A percentile compares a stretch with the other conserved stretches of the same genome.
These are phyloP conservation scores for Neuroscelio doddi DNA, from an alignment of 2,888 invertebrate species.

Conservation along the genomic window DNA sequence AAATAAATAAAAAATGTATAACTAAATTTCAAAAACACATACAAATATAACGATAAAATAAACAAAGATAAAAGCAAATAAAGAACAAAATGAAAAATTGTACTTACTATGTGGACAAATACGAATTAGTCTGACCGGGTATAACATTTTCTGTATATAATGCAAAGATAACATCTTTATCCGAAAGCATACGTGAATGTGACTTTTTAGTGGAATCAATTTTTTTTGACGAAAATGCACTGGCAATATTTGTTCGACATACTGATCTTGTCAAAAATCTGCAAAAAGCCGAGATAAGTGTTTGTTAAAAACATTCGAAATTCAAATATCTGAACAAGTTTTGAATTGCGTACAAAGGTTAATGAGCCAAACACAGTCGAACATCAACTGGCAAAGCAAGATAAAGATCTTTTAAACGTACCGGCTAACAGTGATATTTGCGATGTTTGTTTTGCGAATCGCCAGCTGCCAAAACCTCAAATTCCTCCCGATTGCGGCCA, in stretches of 20 bases:
- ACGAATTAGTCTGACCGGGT: constrained; percentile 89
- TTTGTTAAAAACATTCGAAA: constrained; percentile 1
- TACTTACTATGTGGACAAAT: constrained; percentile 93
- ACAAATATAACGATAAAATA: too few species aligned
- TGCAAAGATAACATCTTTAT: constrained; percentile 96
- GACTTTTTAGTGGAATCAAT: constrained; percentile 96
- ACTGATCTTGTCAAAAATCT: constrained; percentile 67
- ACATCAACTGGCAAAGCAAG: not conserved
- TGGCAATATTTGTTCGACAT: constrained; percentile 70
- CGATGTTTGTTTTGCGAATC: constrained; percentile 58
- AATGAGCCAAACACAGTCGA: too few species aligned
- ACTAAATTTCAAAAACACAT: too few species aligned
- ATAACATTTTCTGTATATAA: constrained; percentile 95
- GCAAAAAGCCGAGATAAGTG: constrained; percentile 27
- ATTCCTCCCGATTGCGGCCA: constrained; percentile 66
- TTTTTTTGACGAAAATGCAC: constrained; percentile 92
- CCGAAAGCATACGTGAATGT: constrained; percentile 96
- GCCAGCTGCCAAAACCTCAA: constrained; percentile 57
- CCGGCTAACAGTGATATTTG: constrained; percentile 55
- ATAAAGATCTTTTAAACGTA: constrained; percentile 24
- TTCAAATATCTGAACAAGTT: not conserved
- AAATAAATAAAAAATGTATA: too few species aligned
- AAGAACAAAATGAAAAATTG: constrained; percentile 1
- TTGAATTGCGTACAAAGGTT: too few species aligned
- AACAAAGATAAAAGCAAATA: too few species aligned